Conservation (phyloP, 1,140 invertebrate species). For the Drosophila kepulauana region DNA sequence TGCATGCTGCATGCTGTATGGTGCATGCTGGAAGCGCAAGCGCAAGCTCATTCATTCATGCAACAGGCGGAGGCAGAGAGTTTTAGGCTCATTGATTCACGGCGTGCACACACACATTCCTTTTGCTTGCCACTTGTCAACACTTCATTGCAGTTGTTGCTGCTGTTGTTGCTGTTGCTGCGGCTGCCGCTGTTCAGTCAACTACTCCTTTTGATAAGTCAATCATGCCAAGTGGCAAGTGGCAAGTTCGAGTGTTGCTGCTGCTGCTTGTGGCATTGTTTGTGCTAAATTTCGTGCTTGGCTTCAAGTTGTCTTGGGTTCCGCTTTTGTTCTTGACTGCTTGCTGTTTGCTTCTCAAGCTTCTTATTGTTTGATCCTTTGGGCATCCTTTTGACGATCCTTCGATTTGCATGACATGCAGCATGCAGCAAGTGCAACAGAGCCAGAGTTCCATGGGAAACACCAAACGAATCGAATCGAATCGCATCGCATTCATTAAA, state of each 20-base stretch:
- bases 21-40: constrained; percentile 62
- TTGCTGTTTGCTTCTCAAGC: background rate
- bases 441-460: constrained; percentile 6
- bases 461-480: constrained; percentile 9
- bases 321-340: constrained; percentile 51
- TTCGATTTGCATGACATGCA: constrained; percentile 68
- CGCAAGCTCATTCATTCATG: constrained; percentile 73
- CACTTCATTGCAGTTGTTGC: constrained; percentile 62
- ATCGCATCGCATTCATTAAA: constrained; percentile 3
- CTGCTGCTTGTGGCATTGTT: constrained; percentile 56
- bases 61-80: constrained; percentile 40
- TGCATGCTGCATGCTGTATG: constrained; percentile 12
- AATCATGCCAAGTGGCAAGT: constrained; percentile 72
- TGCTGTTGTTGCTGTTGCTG: constrained; percentile 33
- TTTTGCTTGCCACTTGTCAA: constrained; percentile 81
- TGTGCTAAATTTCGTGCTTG: constrained; percentile 13
- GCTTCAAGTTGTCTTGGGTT: constrained; percentile 16
- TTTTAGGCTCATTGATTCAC: constrained; percentile 78
- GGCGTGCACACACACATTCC: constrained; percentile 77
- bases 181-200: constrained; percentile 30
- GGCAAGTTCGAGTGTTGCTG: constrained; percentile 74
- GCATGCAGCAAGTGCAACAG: constrained; percentile 41
- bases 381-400: constrained; percentile 56
- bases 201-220: constrained; percentile 80
- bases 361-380: constrained; percentile 60